Evolutionary conservation across 1,140 invertebrate species (phyloP).

Genomic region (Grapholita molesta): DNA sequence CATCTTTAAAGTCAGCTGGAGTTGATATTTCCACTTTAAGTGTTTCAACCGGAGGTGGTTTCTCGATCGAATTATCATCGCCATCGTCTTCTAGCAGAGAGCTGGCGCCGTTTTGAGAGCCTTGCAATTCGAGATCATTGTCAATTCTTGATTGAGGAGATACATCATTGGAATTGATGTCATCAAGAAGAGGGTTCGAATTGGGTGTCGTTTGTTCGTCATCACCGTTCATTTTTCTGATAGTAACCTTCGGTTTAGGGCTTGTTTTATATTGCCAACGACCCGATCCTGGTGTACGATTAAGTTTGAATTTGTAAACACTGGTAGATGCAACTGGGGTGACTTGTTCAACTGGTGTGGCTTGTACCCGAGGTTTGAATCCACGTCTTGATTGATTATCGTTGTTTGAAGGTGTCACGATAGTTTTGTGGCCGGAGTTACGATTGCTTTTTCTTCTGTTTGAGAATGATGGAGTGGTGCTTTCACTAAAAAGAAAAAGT

Average conservation of each 20-base stretch:
- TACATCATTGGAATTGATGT: constrained; percentile 64
- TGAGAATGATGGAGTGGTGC: constrained; percentile 66
- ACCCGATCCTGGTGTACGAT: constrained; percentile 82
- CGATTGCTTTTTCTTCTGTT: constrained; percentile 71
- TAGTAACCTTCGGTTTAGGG: constrained; percentile 89
- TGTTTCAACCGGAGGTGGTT: constrained; percentile 84
- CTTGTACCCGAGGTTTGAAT: constrained; percentile 80
- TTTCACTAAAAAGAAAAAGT: constrained; percentile 82
- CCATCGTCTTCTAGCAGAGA: constrained; percentile 80
- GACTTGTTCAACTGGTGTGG: constrained; percentile 76
- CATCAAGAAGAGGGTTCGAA: constrained; percentile 60
- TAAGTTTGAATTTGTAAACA: constrained; percentile 86
- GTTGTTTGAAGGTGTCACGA: constrained; percentile 62
- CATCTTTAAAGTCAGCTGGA: constrained; percentile 88
- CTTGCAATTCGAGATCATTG: constrained; percentile 84
- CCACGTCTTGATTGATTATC: constrained; percentile 76
- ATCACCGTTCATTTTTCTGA: constrained; percentile 84
- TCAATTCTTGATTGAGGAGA: constrained; percentile 73
- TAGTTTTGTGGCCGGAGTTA: constrained; percentile 66
- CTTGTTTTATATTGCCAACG: constrained; percentile 94
- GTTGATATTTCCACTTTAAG: constrained; percentile 92
- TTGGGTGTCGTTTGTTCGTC: constrained; percentile 75
- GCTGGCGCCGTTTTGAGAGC: constrained; percentile 81
- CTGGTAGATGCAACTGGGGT: constrained; percentile 75
- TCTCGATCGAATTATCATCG: constrained; percentile 80